Base-by-base conservation (phyloP, 2,113 vertebrate genomes). In the Calyptomena viridis region DNA sequence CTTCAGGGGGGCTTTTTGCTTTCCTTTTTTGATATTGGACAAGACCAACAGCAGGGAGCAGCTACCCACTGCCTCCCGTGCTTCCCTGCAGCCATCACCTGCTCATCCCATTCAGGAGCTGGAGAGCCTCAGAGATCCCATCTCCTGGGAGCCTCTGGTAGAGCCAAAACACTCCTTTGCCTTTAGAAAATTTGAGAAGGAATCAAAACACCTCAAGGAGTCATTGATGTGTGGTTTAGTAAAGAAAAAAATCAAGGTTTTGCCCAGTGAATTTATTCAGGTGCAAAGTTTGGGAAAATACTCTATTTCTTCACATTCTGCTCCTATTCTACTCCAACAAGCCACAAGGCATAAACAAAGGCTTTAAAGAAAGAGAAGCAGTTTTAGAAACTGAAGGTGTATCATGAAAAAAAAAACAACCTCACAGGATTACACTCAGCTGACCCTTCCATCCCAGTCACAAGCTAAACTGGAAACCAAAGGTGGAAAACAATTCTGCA, bases 1-100 rank as follows among this genome's bases (percentile, higher is more conserved):
- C 19, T 35, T 18, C 7, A 0, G 39, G 10, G n/a, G 13, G 18
- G 13, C 5, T 2, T 14, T 68, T 11, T 33, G 12, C 14, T 66
- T n/a, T 30, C 24, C 19, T 22, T 3, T n/a, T 1, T 25, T 20
- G 14, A 15, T 6, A 7, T 0, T 2, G 27, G 39, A 23, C 11
- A 13, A 33, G 30, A 35, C 20, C 53, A 5, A 1, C 6, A 7
- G 12, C 19, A 27, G n/a, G 21, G 35, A 55, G 30, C 27, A 49
- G 56, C 62, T 63, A 7, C 9, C 14, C 24, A 2, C 27, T 44
- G 12, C 16, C 1, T 22, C 8, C 6, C 3, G 24, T 9, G 16
- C 14, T 47, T 31, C 50, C 33, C 67, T 25, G 5, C 35, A 22
- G 31, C 64, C 56, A 35, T 28, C 19, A 8, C 9, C 17, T 17